Conservation (phyloP, 2,888 invertebrate species). For the Pocota personata region DNA sequence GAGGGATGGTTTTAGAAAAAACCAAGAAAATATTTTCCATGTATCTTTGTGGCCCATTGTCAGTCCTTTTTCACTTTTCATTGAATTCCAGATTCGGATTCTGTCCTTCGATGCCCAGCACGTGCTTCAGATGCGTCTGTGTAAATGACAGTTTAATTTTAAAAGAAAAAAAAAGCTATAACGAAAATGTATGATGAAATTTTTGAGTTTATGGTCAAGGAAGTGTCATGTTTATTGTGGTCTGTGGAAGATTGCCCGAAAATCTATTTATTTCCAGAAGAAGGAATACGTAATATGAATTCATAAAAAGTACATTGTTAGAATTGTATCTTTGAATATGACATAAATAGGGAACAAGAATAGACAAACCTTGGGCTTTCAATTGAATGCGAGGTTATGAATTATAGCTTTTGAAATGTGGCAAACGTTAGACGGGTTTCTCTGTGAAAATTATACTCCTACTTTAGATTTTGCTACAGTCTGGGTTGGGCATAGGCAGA, state of each 20-base stretch:
- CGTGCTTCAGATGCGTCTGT: slow-evolving; percentile 34
- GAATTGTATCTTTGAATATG: not conserved
- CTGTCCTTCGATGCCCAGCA: slow-evolving; percentile 21
- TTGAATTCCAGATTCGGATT: slow-evolving; percentile 40
- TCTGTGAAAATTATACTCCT: too few relatives aligned
- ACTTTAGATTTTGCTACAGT: too few relatives aligned
- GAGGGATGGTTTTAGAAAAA: slow-evolving; percentile 8
- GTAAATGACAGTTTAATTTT: slow-evolving; percentile 65
- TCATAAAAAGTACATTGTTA: not conserved
- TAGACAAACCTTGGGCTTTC: too few relatives aligned
- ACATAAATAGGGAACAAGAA: too few relatives aligned
- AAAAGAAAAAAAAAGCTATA: slow-evolving; percentile 16
- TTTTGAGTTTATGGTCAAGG: slow-evolving; percentile 28
- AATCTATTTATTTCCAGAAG: not conserved
- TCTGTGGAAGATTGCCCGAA: not conserved
- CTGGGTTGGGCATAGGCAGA: too few relatives aligned
- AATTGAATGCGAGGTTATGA: too few relatives aligned
- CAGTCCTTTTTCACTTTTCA: slow-evolving; percentile 43
- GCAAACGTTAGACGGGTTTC: too few relatives aligned
- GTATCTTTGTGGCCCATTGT: slow-evolving; percentile 36
- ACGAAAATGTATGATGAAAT: not conserved
- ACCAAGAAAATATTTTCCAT: slow-evolving; percentile 28
- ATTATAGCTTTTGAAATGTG: too few relatives aligned
- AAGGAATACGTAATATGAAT: not conserved
- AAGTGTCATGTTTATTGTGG: slow-evolving; percentile 32